These are phyloP conservation scores for Okapia johnstoni DNA, from an alignment of 2,113 vertebrate species.

Conservation along the genomic window DNA sequence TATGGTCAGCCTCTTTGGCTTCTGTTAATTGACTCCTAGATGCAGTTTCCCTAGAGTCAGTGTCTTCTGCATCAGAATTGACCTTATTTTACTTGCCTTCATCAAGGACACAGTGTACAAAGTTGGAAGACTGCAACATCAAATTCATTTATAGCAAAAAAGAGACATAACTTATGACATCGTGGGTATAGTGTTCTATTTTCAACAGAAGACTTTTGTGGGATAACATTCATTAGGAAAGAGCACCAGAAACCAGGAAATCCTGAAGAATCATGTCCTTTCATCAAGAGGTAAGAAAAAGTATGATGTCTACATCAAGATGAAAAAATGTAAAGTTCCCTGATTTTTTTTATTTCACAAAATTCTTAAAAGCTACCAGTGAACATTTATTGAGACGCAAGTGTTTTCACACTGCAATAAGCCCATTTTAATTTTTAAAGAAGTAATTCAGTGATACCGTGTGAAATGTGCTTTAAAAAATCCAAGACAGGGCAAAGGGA, in stretches of 20 bases:
- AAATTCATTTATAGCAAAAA: neutral
- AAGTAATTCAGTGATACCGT: neutral
- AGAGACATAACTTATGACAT: neutral
- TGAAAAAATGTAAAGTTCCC: neutral
- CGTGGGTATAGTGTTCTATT: neutral
- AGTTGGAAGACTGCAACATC: neutral
- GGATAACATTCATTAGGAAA: neutral
- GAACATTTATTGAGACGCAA: neutral
- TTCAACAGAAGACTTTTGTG: neutral
- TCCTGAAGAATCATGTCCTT: neutral
- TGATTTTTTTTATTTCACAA: neutral
- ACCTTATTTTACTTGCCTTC: neutral
- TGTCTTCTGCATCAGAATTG: neutral
- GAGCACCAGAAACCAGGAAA: neutral
- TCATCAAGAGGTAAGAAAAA: neutral
- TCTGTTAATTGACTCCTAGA: neutral
- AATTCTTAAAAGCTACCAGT: neutral
- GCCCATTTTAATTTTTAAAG: neutral
- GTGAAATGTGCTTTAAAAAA: neutral
- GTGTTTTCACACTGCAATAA: neutral
- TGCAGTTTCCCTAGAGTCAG: neutral
- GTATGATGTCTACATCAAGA: neutral
- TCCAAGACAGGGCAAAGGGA: neutral
- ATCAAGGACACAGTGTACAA: neutral
- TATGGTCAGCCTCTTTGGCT: neutral